Conservation (phyloP, 64 coral and sea anemone genomes). For the Montipora capricornis region DNA sequence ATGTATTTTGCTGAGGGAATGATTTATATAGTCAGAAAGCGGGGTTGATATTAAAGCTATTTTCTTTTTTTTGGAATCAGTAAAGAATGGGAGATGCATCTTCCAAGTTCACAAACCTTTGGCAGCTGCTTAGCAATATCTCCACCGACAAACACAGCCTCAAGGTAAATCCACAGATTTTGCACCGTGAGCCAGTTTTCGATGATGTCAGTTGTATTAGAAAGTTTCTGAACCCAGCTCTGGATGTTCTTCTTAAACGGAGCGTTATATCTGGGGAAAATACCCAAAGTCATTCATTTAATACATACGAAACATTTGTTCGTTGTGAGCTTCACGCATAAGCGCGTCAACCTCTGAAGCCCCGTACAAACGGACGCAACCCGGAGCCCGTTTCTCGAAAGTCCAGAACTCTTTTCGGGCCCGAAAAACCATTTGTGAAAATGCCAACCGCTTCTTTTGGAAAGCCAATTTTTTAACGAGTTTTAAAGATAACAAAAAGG, state of each 20-base stretch:
- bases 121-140: constrained; percentile 99
- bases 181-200: constrained; percentile 99
- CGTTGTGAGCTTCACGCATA: neutral
- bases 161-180: constrained; percentile 98
- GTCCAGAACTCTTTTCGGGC: too few species aligned
- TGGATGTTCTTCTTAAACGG: constrained; percentile 99
- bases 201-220: constrained; percentile 98
- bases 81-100: neutral
- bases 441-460: too few species aligned
- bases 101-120: constrained; percentile 58
- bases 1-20: too few species aligned
- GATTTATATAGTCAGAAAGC: too few species aligned
- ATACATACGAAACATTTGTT: neutral
- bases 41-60: too few species aligned
- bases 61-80: too few species aligned
- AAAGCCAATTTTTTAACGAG: too few species aligned
- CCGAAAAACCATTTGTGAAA: too few species aligned
- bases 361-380: too few species aligned
- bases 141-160: constrained; percentile 98
- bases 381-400: too few species aligned
- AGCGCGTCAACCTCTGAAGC: too few species aligned
- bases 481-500: too few species aligned
- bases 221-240: constrained; percentile 96
- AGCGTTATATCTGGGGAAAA: constrained; percentile 87
- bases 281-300: neutral